Evolutionary conservation across 2,797 vertebrate genomes (phyloP).

Genomic region (Varecia variegata): DNA sequence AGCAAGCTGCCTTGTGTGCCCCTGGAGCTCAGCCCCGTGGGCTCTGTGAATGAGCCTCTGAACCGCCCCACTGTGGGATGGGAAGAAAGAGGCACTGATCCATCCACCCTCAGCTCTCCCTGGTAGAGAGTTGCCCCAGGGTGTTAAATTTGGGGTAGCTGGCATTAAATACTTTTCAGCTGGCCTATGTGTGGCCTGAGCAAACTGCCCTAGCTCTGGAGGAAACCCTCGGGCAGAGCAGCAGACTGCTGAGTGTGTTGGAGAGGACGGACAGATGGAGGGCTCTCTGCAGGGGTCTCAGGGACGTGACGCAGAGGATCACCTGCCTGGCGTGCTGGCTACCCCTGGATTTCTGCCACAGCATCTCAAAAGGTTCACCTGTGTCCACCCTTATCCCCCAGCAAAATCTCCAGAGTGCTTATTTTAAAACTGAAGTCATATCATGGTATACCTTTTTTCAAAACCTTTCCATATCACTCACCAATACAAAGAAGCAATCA

Average conservation of each 20-base stretch:
- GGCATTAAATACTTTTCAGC: background rate
- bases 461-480: background rate
- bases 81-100: background rate
- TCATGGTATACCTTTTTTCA: background rate
- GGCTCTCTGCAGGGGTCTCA: background rate
- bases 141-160: background rate
- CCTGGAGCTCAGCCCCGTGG: background rate
- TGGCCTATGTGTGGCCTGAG: background rate
- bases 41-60: background rate
- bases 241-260: background rate
- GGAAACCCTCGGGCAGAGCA: background rate
- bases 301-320: background rate
- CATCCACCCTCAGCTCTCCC: background rate
- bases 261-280: accelerated
- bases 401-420: background rate
- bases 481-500: background rate
- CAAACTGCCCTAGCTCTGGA: background rate
- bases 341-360: background rate
- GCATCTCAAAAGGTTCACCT: background rate
- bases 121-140: background rate
- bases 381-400: background rate
- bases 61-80: background rate
- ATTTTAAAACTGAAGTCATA: background rate
- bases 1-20: background rate
- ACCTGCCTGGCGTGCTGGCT: background rate